These are phyloP conservation scores for Hippocampus barbouri DNA, from an alignment of 2,113 vertebrate genomes.

Conservation along the genomic window DNA sequence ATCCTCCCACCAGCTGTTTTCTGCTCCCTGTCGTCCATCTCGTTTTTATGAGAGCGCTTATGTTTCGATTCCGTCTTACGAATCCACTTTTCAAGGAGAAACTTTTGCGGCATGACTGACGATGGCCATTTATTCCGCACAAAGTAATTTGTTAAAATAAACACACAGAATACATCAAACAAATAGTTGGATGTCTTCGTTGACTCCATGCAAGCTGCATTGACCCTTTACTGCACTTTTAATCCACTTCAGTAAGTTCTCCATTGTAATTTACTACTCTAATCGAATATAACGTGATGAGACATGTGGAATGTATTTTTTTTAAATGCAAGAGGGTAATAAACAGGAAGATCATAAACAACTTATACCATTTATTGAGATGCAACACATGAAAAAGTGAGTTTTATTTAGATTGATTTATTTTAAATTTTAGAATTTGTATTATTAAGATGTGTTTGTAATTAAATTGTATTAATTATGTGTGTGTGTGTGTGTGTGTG, in stretches of 20 bases:
- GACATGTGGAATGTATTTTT: too few species aligned
- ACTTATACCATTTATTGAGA: neutral
- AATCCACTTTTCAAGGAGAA: slow-evolving; percentile 47
- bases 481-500: too few species aligned
- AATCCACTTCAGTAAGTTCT: neutral
- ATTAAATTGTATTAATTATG: too few species aligned
- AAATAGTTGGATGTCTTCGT: neutral
- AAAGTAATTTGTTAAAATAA: slow-evolving; percentile 20
- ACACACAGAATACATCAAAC: neutral
- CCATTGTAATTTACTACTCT: too few species aligned
- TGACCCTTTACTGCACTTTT: neutral
- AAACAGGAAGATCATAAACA: neutral
- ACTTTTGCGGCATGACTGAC: slow-evolving; percentile 35
- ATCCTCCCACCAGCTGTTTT: slow-evolving; percentile 60
- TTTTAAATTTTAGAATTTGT: too few species aligned
- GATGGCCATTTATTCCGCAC: slow-evolving; percentile 44
- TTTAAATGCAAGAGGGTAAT: neutral
- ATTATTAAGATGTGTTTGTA: neutral
- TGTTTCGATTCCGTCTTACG: slow-evolving; percentile 27
- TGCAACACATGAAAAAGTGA: neutral
- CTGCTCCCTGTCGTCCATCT: slow-evolving; percentile 40
- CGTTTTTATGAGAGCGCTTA: slow-evolving; percentile 45
- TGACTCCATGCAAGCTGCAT: neutral
- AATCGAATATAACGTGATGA: too few species aligned
- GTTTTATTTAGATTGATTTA: neutral